phyloP scores from a whole-genome alignment of 2,888 invertebrate genomes.

The Drosophila suboccidentalis region DNA sequence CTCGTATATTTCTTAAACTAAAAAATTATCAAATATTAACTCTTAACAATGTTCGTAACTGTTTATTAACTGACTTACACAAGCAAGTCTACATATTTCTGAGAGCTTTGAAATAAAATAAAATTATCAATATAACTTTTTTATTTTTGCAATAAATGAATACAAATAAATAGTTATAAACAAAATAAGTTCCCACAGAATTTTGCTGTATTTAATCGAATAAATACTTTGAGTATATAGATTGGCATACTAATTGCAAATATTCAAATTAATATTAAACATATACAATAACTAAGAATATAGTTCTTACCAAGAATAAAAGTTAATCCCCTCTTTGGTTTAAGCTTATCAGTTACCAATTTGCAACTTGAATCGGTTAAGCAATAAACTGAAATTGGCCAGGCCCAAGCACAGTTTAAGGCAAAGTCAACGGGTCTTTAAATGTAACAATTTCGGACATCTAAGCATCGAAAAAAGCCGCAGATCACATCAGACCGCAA shows the following conservation, averaged over 20 bases:
- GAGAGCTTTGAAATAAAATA: too few relatives aligned
- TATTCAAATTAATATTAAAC: neutral
- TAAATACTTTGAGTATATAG: neutral
- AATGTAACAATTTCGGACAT: constrained; percentile 65
- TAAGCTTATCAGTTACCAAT: constrained; percentile 4
- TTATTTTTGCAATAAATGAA: neutral
- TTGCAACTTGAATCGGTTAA: constrained; percentile 33
- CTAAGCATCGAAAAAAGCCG: constrained; percentile 28
- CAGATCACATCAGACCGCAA: constrained; percentile 50
- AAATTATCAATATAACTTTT: neutral
- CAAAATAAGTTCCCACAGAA: too few relatives aligned
- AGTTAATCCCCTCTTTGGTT: neutral
- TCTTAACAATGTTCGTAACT: neutral
- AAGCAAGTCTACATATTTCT: too few relatives aligned
- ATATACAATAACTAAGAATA: neutral
- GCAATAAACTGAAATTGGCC: constrained; percentile 52
- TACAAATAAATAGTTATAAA: neutral
- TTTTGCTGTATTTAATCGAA: neutral
- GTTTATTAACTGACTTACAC: too few relatives aligned
- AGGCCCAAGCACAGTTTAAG: constrained; percentile 61
- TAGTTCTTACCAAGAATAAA: neutral
- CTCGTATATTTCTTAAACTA: too few relatives aligned
- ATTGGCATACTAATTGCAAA: neutral
- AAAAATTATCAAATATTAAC: too few relatives aligned
- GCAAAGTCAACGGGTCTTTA: constrained; percentile 58